Conservation (phyloP, 2,113 vertebrate species). For the Phainopepla nitens region DNA sequence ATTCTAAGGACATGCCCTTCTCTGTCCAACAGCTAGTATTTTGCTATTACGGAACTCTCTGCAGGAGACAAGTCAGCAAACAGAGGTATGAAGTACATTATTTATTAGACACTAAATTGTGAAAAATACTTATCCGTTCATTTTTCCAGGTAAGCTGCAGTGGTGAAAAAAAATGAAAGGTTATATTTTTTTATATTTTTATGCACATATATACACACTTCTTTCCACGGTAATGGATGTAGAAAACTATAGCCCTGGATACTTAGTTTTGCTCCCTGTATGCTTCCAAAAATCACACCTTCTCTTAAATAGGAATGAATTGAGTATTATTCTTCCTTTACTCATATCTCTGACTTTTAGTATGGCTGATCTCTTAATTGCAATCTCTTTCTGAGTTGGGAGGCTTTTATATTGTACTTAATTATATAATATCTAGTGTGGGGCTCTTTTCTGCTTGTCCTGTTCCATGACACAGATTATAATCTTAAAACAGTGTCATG, state of each 20-base stretch:
- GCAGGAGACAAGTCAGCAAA: background rate
- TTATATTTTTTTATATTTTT: background rate
- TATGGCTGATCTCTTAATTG: background rate
- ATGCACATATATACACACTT: background rate
- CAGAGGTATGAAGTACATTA: background rate
- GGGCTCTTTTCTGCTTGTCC: background rate
- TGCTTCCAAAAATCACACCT: background rate
- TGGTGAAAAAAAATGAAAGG: background rate
- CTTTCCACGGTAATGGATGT: background rate
- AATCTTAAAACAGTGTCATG: background rate
- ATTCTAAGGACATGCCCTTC: background rate
- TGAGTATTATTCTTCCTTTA: background rate
- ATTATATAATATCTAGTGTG: background rate
- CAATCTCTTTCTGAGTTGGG: background rate
- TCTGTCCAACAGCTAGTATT: background rate
- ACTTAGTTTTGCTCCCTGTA: background rate
- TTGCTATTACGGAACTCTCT: background rate
- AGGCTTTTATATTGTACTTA: background rate
- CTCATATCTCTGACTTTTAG: background rate
- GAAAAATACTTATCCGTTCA: background rate
- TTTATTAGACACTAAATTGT: background rate
- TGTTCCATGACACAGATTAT: accelerated
- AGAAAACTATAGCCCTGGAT: background rate
- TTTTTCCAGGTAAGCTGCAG: background rate
- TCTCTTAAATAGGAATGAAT: background rate